These are phyloP conservation scores for Phorcus lineatus DNA, from an alignment of 2,888 invertebrate species.

Conservation along the genomic window DNA sequence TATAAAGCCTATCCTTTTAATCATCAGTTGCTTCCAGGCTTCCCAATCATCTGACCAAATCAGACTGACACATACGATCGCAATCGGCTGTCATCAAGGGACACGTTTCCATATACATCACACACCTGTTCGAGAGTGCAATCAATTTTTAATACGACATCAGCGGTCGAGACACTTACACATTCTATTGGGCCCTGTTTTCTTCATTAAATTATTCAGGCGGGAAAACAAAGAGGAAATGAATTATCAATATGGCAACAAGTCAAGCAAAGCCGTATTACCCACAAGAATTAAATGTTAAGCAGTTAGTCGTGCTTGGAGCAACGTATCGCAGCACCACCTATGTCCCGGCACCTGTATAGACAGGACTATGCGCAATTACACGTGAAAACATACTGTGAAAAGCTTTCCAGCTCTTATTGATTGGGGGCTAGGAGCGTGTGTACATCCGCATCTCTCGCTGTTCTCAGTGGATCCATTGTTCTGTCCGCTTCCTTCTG, in stretches of 20 bases:
- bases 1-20: not conserved
- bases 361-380: no score
- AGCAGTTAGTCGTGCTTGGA: not conserved
- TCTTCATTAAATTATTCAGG: conserved; percentile 9
- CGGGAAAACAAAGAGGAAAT: not conserved
- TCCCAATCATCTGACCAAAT: not conserved
- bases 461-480: no score
- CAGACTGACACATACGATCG: not conserved
- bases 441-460: no score
- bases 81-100: not conserved
- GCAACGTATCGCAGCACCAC: no score
- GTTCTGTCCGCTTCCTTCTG: no score
- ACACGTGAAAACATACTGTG: no score
- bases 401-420: no score
- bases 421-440: no score
- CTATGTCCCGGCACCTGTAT: no score
- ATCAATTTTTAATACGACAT: conserved; percentile 18
- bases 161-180: not conserved
- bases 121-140: not conserved
- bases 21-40: conserved; percentile 1
- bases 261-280: not conserved
- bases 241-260: conserved; percentile 7
- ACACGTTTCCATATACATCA: not conserved
- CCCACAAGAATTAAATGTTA: not conserved
- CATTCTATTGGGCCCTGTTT: not conserved